Percentiles rank a stretch among this genome's conserved stretches.
Conservation (phyloP, 2,888 invertebrate species). For the Pristionchus exspectatus region DNA sequence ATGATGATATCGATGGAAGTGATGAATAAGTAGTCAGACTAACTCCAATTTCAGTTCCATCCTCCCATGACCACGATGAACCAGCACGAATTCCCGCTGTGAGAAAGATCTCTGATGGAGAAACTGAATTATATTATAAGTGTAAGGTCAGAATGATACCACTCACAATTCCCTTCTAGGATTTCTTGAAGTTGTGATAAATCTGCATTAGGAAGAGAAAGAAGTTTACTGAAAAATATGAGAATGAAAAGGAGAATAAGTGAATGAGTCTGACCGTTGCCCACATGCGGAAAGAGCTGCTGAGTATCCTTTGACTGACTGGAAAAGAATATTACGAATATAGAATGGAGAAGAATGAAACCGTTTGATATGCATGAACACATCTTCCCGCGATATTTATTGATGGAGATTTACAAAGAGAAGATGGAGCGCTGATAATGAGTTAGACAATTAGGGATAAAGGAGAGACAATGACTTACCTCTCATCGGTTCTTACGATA, state of each 20-base stretch:
- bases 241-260: neutral
- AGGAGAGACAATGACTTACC: neutral
- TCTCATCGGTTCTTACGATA: neutral
- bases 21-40: neutral
- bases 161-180: neutral
- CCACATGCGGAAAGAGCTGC: slow-evolving; percentile 16
- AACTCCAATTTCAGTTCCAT: slow-evolving; percentile 57
- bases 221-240: neutral
- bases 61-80: slow-evolving; percentile 69
- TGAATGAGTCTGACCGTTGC: neutral
- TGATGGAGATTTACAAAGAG: slow-evolving; percentile 11
- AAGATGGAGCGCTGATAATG: neutral
- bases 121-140: neutral
- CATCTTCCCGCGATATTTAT: slow-evolving; percentile 20
- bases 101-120: slow-evolving; percentile 56
- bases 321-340: neutral
- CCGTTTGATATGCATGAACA: neutral
- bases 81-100: slow-evolving; percentile 70
- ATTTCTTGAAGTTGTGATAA: neutral
- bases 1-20: neutral
- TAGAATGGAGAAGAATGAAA: neutral
- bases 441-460: too few species aligned
- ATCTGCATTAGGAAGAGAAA: slow-evolving; percentile 35
- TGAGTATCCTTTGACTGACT: slow-evolving; percentile 33
- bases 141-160: neutral